Evolutionary conservation across 1,140 invertebrate species (phyloP).

Genomic region (Drosophila sp.): DNA sequence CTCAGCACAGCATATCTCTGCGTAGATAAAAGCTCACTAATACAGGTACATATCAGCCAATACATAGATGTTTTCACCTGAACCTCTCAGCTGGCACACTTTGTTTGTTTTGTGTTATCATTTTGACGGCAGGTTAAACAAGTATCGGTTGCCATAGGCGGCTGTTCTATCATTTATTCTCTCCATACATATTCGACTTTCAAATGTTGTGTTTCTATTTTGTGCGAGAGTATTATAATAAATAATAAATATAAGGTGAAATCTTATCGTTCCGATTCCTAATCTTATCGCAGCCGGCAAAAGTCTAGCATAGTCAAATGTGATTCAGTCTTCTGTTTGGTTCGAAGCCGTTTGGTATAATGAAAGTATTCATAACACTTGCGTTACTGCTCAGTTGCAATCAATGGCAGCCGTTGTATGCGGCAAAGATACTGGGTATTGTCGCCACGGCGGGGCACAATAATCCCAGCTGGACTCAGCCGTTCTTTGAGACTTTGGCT

Average conservation of each 20-base stretch:
- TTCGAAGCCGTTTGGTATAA: conserved; percentile 12
- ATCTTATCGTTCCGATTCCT: background rate
- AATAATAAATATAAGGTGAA: conserved; percentile 2
- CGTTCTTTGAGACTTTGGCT: conserved; percentile 50
- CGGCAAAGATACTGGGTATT: conserved; percentile 52
- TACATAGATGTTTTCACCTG: background rate
- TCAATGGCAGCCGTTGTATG: conserved; percentile 31
- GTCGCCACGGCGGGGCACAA: conserved; percentile 49
- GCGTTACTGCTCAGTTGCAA: conserved; percentile 19
- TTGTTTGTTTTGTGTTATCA: background rate
- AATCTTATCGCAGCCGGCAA: conserved; percentile 52
- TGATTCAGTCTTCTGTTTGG: conserved; percentile 38
- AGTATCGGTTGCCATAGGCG: background rate
- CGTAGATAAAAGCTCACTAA: background rate
- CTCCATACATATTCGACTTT: too few species aligned
- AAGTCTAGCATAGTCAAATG: background rate
- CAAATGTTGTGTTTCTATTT: background rate
- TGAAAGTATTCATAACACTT: conserved; percentile 27
- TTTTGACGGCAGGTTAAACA: background rate
- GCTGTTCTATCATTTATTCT: background rate
- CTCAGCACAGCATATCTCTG: background rate
- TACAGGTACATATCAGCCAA: background rate
- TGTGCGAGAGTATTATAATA: conserved; percentile 2
- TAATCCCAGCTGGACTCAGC: conserved; percentile 56
- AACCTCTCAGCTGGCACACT: background rate